phyloP scores from a whole-genome alignment of 2,113 vertebrate genomes.

The Atractosteus spatula region DNA sequence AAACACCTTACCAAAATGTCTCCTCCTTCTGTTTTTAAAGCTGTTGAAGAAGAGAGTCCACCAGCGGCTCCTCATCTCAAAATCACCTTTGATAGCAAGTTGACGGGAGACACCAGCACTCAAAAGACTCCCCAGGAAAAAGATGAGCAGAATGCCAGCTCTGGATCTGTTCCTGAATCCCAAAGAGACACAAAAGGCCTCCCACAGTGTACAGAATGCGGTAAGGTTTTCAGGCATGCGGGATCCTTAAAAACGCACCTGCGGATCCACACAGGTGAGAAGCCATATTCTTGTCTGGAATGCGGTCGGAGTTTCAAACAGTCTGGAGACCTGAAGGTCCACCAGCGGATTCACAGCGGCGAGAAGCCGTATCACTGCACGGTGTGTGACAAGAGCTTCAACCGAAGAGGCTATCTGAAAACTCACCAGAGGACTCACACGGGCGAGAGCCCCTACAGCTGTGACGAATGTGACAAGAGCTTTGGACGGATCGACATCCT shows the following conservation, averaged over 20 bases:
- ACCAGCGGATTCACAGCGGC: background rate
- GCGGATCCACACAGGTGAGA: background rate
- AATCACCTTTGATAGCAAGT: no score
- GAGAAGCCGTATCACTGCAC: conserved; percentile 29
- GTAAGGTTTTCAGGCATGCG: conserved; percentile 67
- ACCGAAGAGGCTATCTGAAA: background rate
- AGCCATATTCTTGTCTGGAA: background rate
- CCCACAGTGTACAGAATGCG: conserved; percentile 59
- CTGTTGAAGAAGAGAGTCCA: no score
- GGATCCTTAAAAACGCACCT: conserved; percentile 58
- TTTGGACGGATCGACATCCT: conserved; percentile 67
- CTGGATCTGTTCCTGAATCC: no score
- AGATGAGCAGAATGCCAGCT: no score
- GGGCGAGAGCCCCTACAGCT: conserved; percentile 25
- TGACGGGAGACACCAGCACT: no score
- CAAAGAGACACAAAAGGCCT: no score
- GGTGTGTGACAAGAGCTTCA: conserved; percentile 2
- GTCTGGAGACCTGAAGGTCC: background rate
- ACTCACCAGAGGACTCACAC: background rate
- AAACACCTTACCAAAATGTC: no score
- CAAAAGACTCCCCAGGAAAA: no score
- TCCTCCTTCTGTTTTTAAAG: no score
- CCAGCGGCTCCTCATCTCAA: no score
- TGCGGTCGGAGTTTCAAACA: background rate
- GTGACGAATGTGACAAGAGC: conserved; percentile 68